phyloP scores from a whole-genome alignment of 2,113 vertebrate genomes.

The Phyllostomus discolor region DNA sequence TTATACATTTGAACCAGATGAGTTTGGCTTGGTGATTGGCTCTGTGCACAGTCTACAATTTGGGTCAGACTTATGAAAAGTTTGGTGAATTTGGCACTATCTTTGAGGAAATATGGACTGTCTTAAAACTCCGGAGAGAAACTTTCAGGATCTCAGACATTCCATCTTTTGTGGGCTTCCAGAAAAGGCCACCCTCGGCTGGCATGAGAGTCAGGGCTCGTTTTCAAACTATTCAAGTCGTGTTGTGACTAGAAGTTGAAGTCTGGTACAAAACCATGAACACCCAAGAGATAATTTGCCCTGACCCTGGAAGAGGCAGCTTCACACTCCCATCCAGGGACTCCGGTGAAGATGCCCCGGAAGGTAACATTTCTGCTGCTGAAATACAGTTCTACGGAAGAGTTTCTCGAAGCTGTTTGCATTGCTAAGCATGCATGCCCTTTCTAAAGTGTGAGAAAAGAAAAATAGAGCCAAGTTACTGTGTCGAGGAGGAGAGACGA shows the following conservation, averaged over 20 bases:
- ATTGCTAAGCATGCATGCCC: not conserved
- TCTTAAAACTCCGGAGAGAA: constrained; percentile 60
- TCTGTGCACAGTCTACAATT: constrained; percentile 43
- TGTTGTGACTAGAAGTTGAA: constrained; percentile 68
- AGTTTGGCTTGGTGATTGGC: constrained; percentile 51
- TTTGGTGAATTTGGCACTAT: constrained; percentile 69
- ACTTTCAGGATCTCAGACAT: constrained; percentile 66
- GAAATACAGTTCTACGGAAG: not conserved
- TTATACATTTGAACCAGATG: constrained; percentile 58
- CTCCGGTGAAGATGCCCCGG: not conserved
- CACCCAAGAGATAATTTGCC: constrained; percentile 11
- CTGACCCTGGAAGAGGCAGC: not conserved
- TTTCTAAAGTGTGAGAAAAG: not conserved
- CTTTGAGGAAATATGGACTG: constrained; percentile 59
- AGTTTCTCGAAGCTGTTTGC: not conserved
- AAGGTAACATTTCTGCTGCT: not conserved
- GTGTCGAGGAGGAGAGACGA: not conserved
- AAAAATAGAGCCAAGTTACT: not conserved
- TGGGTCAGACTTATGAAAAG: constrained; percentile 65
- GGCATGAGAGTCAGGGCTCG: constrained; percentile 34
- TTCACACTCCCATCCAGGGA: not conserved
- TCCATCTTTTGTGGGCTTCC: constrained; percentile 68
- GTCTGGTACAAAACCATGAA: constrained; percentile 57
- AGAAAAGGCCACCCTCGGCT: constrained; percentile 65
- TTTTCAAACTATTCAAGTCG: constrained; percentile 67